These are phyloP conservation scores for Strigamia crassipes DNA, from an alignment of 2,888 invertebrate species.

Conservation along the genomic window DNA sequence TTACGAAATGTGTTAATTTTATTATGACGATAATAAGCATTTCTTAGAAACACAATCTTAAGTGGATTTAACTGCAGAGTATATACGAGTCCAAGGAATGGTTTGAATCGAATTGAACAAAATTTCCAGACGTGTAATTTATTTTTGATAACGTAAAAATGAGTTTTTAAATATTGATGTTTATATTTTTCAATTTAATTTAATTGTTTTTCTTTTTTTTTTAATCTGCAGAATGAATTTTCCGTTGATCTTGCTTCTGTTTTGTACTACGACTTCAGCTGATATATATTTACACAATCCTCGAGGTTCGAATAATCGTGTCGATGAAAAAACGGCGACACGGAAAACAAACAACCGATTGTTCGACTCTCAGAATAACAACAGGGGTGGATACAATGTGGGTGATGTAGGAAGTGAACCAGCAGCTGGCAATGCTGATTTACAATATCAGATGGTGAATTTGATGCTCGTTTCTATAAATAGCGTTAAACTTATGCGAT, in stretches of 20 bases:
- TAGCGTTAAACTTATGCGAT: neutral
- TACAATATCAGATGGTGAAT: slow-evolving; percentile 46
- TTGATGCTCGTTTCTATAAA: neutral
- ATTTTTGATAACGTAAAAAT: neutral
- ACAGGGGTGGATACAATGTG: slow-evolving; percentile 45
- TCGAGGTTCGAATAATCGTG: slow-evolving; percentile 43
- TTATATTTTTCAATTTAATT: neutral
- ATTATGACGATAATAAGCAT: neutral
- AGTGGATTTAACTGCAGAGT: neutral
- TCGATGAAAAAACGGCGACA: slow-evolving; percentile 31
- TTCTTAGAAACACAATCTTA: neutral
- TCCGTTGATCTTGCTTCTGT: neutral
- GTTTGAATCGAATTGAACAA: neutral
- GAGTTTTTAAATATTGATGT: neutral
- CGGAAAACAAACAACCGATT: slow-evolving; percentile 22
- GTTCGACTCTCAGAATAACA: slow-evolving; percentile 44
- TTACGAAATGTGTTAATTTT: neutral
- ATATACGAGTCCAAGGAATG: neutral
- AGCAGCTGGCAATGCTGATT: slow-evolving; percentile 2
- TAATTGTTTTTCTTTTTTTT: neutral
- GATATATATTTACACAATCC: slow-evolving; percentile 46
- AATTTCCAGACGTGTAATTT: neutral
- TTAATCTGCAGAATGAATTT: neutral
- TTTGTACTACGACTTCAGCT: neutral
- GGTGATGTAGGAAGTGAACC: slow-evolving; percentile 37